A percentile compares a stretch with the other conserved stretches of the same genome.
Evolutionary conservation across 2,797 vertebrate species (phyloP).

Genomic region (Orestias chungarensis): DNA sequence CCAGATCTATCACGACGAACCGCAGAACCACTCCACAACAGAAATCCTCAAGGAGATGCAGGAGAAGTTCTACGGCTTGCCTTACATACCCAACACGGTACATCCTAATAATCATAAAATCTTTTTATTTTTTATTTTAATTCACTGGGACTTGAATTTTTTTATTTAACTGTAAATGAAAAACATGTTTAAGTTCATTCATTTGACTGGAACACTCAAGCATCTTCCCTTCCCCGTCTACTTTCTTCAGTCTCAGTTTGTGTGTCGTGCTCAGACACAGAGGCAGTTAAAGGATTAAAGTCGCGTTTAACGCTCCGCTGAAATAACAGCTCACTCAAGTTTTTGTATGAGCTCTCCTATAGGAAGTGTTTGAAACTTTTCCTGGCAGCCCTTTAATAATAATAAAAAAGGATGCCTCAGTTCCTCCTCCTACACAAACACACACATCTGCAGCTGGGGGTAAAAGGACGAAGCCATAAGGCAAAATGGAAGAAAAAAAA

Average conservation of each 20-base stretch:
- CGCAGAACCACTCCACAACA: slow-evolving; percentile 88
- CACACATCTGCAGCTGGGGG: slow-evolving; percentile 67
- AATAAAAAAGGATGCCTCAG: slow-evolving; percentile 52
- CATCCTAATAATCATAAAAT: slow-evolving; percentile 1
- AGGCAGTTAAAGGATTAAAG: slow-evolving; percentile 76
- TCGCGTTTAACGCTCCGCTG: slow-evolving; percentile 56
- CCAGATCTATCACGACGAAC: slow-evolving; percentile 92
- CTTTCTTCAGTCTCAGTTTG: slow-evolving; percentile 51
- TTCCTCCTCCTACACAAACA: too few relatives aligned
- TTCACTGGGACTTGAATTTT: background rate
- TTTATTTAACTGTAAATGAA: background rate
- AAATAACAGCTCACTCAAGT: slow-evolving; percentile 70
- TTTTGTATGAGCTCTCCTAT: slow-evolving; percentile 72
- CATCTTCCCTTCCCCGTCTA: slow-evolving; percentile 6
- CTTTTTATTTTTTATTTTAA: background rate
- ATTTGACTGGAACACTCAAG: slow-evolving; percentile 5
- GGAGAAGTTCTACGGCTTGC: slow-evolving; percentile 90
- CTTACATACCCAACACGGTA: slow-evolving; percentile 91
- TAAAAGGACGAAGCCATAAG: slow-evolving; percentile 50
- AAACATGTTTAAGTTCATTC: background rate
- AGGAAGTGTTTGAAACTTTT: slow-evolving; percentile 76
- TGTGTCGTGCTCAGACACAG: slow-evolving; percentile 55
- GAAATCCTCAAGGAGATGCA: slow-evolving; percentile 92
- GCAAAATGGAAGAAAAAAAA: slow-evolving; percentile 59
- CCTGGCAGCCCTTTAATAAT: slow-evolving; percentile 59